Evolutionary conservation across 2,113 vertebrate genomes (phyloP).

Genomic region (Thamnophis sirtalis): DNA sequence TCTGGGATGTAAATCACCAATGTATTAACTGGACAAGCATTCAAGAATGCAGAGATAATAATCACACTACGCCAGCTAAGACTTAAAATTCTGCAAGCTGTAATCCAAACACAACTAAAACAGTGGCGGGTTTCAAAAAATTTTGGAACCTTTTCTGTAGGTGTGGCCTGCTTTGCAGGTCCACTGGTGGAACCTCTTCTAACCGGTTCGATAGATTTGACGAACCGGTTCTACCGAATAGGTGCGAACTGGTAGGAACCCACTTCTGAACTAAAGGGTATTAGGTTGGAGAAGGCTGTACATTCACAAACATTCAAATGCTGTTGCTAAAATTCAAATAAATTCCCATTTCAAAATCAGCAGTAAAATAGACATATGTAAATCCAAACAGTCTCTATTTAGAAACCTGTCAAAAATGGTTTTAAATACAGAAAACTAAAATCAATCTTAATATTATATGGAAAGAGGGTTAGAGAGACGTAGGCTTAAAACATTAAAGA

Average conservation of each 20-base stretch:
- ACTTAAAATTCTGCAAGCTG: background rate
- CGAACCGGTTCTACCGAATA: too few relatives aligned
- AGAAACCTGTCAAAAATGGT: background rate
- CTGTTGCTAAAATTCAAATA: background rate
- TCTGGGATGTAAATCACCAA: background rate
- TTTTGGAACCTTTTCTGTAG: too few relatives aligned
- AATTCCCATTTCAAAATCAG: background rate
- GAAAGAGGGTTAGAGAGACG: rapidly evolving
- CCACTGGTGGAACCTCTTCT: too few relatives aligned
- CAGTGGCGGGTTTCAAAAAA: too few relatives aligned
- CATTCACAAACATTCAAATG: background rate
- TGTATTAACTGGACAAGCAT: background rate
- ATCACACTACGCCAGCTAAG: background rate
- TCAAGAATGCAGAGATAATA: background rate
- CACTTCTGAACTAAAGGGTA: background rate
- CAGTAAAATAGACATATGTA: background rate
- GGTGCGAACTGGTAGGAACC: too few relatives aligned
- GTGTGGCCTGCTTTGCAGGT: too few relatives aligned
- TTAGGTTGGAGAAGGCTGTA: background rate
- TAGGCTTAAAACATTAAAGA: background rate
- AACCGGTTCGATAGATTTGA: too few relatives aligned
- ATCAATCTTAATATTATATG: background rate
- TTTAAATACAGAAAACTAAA: background rate
- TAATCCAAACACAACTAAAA: background rate
- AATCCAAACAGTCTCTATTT: background rate